Base-by-base conservation (phyloP, 2,113 vertebrate genomes). In the Phrynocephalus versicolor region DNA sequence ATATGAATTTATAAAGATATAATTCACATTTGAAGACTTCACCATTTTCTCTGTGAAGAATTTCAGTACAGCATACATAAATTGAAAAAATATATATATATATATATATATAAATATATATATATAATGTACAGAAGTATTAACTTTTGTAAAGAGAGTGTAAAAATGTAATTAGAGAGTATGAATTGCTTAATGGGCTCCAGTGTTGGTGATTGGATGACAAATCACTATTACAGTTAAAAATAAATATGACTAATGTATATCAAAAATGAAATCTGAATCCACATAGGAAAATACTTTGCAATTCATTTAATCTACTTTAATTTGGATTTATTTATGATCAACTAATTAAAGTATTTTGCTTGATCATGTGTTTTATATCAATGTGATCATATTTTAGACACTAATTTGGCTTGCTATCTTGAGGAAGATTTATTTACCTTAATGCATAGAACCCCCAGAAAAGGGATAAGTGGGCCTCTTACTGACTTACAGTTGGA, bases 261-360 rank as follows among this genome's bases (percentile, higher is more conserved):
- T 86, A 91, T 93, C 92, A 88, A 82, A 88, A 95, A 71, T 51
- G 27, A 72, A 91, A 74, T 82, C 80, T 83, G 81, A 93, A 90
- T 91, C 88, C 88, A 45, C 93, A 90, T 91, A 94, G 93, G 95
- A 91, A 94, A 94, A 95, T 88, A 93, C 93, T 98, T 98, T 98
- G 95, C 98, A 95, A 97, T 95, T 95, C 96, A 97, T 96, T 97
- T 97, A 96, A 96, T 96, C 23, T 58, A 25, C 97, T 98, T 85
- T 98, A 98, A 97, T 96, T 97, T 98, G 96, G 96, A 97, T 97
- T 98, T 98, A 99, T 98, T 99, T 99, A 99, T 98, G 97, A 98
- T 95, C 94, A 96, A 96, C 97, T 97, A 97, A 97, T 97, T 98
- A 97, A 98, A 96, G 92, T 97, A 95, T 94, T 97, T 95, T 95